Percentiles rank a stretch among this genome's conserved stretches.
Conservation (phyloP, 2,113 vertebrate species). For the Acrocephalus arundinaceus region DNA sequence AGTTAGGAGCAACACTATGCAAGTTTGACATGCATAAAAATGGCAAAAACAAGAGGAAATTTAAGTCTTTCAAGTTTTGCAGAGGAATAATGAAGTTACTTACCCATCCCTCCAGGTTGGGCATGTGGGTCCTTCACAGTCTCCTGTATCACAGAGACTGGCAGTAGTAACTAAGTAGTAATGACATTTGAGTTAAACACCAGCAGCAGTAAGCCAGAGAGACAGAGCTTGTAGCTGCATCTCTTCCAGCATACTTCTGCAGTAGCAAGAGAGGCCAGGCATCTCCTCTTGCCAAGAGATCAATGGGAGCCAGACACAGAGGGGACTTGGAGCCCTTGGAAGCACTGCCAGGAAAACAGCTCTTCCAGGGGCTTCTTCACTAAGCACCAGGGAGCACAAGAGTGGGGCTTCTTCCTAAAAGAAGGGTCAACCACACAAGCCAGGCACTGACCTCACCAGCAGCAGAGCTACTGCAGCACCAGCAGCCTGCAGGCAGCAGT, state of each 20-base stretch:
- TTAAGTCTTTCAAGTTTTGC: not conserved
- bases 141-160: not conserved
- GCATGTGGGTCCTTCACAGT: not conserved
- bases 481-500: not conserved
- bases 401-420: not conserved
- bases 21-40: not conserved
- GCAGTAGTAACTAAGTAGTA: not conserved
- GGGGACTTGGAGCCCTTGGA: not conserved
- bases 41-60: not conserved
- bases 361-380: not conserved
- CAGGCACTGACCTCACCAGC: not conserved
- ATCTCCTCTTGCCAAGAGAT: not conserved
- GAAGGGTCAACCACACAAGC: rapidly evolving
- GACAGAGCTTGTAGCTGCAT: not conserved
- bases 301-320: not conserved
- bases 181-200: rapidly evolving
- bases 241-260: not conserved
- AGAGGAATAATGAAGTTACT: not conserved
- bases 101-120: rapidly evolving
- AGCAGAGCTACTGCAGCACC: not conserved
- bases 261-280: not conserved
- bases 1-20: not conserved
- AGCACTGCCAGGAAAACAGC: not conserved
- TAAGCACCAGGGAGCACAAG: not conserved
- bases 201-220: not conserved